Percentiles rank a stretch among this genome's conserved stretches.
Evolutionary conservation across 2,888 invertebrate genomes (phyloP).

Genomic region (Cecidostiba fungosa): DNA sequence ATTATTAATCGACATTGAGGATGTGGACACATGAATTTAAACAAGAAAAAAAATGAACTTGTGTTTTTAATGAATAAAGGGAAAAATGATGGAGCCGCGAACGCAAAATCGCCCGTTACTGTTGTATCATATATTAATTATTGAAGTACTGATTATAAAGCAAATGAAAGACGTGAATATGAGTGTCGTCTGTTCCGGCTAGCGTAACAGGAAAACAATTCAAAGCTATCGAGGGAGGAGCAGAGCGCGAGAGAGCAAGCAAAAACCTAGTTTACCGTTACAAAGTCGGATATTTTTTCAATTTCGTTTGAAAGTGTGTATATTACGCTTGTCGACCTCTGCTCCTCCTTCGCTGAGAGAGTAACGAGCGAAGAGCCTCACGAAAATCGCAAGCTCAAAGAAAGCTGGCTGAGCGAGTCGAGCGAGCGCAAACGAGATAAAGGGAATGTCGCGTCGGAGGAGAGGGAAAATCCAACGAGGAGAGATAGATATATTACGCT

Average conservation of each 20-base stretch:
- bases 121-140: conserved; percentile 77
- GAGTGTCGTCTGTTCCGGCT: conserved; percentile 55
- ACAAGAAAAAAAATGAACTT: conserved; percentile 61
- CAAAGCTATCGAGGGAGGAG: conserved; percentile 33
- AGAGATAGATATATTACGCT: not conserved
- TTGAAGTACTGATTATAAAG: conserved; percentile 64
- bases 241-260: not conserved
- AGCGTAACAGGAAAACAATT: conserved; percentile 45
- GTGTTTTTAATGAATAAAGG: conserved; percentile 72
- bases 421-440: not conserved
- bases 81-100: conserved; percentile 46
- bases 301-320: conserved; percentile 28
- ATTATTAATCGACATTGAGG: conserved; percentile 73
- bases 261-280: conserved; percentile 13
- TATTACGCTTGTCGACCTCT: conserved; percentile 9
- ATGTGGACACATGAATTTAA: conserved; percentile 66
- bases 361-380: conserved; percentile 13
- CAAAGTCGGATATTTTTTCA: conserved; percentile 36
- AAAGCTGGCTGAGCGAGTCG: not conserved
- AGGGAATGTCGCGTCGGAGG: conserved; percentile 12
- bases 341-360: conserved; percentile 17
- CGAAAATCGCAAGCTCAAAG: conserved; percentile 18
- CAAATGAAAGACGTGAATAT: conserved; percentile 53
- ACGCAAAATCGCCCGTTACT: conserved; percentile 70
- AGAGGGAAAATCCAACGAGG: conserved; percentile 19